These are phyloP conservation scores for Odontesthes bonariensis DNA, from an alignment of 2,113 vertebrate genomes.

Conservation along the genomic window DNA sequence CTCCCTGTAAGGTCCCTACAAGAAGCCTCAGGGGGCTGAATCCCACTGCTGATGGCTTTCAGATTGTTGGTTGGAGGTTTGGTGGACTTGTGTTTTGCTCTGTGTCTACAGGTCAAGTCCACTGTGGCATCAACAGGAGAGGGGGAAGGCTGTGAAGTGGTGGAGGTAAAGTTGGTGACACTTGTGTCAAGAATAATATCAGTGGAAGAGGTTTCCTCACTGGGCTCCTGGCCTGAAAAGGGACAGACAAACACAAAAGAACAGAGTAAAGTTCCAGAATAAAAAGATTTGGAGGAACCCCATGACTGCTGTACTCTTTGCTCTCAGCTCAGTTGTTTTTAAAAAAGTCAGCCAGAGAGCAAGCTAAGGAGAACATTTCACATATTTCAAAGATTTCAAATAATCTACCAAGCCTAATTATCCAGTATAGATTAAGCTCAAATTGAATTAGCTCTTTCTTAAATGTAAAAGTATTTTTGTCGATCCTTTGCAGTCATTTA, in stretches of 20 bases:
- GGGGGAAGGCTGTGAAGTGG: slow-evolving; percentile 13
- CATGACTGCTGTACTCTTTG: not conserved
- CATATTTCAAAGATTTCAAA: too few relatives aligned
- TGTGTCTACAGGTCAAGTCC: slow-evolving; percentile 61
- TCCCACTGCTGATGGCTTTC: not conserved
- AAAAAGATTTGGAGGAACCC: not conserved
- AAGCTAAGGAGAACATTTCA: too few relatives aligned
- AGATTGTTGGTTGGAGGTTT: slow-evolving; percentile 22
- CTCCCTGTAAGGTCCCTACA: slow-evolving; percentile 21
- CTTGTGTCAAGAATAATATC: slow-evolving; percentile 31
- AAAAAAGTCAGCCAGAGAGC: too few relatives aligned
- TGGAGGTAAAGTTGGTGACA: slow-evolving; percentile 8
- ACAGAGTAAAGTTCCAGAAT: not conserved
- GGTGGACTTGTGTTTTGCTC: slow-evolving; percentile 45
- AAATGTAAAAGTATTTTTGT: too few relatives aligned
- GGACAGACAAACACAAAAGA: not conserved
- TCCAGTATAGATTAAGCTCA: too few relatives aligned
- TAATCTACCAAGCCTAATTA: too few relatives aligned
- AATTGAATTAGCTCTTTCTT: too few relatives aligned
- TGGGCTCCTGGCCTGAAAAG: slow-evolving; percentile 47
- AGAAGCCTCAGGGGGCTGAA: not conserved
- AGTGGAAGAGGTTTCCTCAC: slow-evolving; percentile 25
- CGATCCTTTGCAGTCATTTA: too few relatives aligned
- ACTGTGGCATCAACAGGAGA: slow-evolving; percentile 42
- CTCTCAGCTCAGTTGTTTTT: too few relatives aligned